Evolutionary conservation across 2,797 vertebrate species (phyloP).

Genomic region (Lophotriccus pileatus): DNA sequence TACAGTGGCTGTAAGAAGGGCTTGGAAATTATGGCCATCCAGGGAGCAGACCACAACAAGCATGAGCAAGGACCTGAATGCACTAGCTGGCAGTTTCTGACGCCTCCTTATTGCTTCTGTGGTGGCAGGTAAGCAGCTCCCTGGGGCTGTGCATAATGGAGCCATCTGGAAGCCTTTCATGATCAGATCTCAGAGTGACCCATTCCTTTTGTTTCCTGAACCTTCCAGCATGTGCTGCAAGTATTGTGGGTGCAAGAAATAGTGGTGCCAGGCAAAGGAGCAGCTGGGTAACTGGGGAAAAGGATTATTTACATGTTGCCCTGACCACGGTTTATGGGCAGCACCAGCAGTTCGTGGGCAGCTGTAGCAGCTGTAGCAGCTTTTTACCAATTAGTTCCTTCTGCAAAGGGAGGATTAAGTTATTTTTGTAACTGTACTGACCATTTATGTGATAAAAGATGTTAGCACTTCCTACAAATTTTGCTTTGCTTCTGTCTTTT

Average conservation of each 20-base stretch:
- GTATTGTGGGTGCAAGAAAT: neutral
- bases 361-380: neutral
- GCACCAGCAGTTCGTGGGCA: neutral
- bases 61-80: neutral
- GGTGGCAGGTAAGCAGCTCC: neutral
- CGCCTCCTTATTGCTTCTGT: neutral
- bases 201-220: neutral
- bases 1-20: neutral
- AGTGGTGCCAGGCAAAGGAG: neutral
- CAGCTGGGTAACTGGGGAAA: neutral
- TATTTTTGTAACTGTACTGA: neutral
- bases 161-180: neutral
- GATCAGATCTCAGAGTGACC: neutral
- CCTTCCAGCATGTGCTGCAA: neutral
- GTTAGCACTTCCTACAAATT: neutral
- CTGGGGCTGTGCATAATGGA: fast-evolving
- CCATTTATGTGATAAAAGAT: neutral
- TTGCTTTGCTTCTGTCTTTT: neutral
- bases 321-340: neutral
- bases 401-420: neutral
- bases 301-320: neutral
- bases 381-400: neutral
- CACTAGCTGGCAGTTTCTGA: neutral
- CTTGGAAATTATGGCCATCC: neutral
- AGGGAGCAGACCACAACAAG: neutral